A percentile compares a stretch with the other conserved stretches of the same genome.
These are phyloP conservation scores for Dendrolimus punctatus DNA, from an alignment of 1,140 invertebrate genomes.

Conservation along the genomic window DNA sequence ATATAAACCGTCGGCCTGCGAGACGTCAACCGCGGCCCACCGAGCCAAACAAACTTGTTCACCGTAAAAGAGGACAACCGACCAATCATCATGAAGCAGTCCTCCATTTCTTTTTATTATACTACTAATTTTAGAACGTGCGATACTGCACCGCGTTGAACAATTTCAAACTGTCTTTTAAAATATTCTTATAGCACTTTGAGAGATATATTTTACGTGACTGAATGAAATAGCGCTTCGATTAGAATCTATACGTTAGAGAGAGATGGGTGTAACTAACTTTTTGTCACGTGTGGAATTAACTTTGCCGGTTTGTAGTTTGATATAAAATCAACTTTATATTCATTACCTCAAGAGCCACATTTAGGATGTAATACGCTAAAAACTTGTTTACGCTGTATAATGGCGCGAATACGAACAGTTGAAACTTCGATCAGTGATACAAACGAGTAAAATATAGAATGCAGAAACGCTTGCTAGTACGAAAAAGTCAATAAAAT, in stretches of 20 bases:
- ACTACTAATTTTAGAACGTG: conserved; percentile 10
- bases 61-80: conserved; percentile 20
- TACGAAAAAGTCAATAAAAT: too few relatives aligned
- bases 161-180: conserved; percentile 26
- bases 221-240: conserved; percentile 9
- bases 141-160: conserved; percentile 2
- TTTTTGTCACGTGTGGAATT: conserved; percentile 43
- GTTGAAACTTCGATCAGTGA: conserved; percentile 23
- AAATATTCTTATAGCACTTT: conserved; percentile 27
- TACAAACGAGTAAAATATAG: background rate
- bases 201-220: conserved; percentile 19
- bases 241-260: conserved; percentile 18
- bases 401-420: too few relatives aligned
- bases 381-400: too few relatives aligned
- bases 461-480: too few relatives aligned
- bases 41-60: conserved; percentile 59
- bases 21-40: conserved; percentile 46
- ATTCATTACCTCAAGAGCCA: too few relatives aligned
- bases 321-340: conserved; percentile 11
- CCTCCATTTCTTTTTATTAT: conserved; percentile 34
- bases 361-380: too few relatives aligned
- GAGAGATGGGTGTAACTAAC: conserved; percentile 31
- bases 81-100: conserved; percentile 6
- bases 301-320: conserved; percentile 10
- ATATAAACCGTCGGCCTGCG: conserved; percentile 38